These are phyloP conservation scores for Thalassaphorura encarpata DNA, from an alignment of 1,140 invertebrate species.

Conservation along the genomic window DNA sequence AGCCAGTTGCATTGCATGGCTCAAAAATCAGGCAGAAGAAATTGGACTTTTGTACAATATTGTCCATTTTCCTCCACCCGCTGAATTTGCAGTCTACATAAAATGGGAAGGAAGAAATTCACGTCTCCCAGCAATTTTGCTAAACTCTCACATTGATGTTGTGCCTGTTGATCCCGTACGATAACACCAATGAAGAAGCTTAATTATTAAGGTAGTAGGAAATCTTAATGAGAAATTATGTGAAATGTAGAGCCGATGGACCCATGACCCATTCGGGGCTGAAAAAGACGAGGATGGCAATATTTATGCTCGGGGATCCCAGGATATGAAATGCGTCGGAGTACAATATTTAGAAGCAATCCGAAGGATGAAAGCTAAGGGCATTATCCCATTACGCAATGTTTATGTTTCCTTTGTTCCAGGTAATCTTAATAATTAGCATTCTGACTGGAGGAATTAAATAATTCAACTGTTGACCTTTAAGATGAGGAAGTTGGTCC, in stretches of 20 bases:
- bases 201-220: constrained; percentile 44
- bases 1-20: too few relatives aligned
- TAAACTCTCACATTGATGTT: constrained; percentile 95
- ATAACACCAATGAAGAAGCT: constrained; percentile 66
- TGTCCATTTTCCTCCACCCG: constrained; percentile 44
- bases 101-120: constrained; percentile 67
- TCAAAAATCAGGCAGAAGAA: constrained; percentile 53
- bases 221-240: too few relatives aligned
- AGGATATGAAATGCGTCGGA: constrained; percentile 71
- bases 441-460: neutral
- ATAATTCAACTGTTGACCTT: neutral
- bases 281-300: constrained; percentile 64
- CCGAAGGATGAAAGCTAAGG: constrained; percentile 50
- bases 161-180: constrained; percentile 59
- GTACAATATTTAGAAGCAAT: constrained; percentile 73
- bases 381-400: constrained; percentile 50
- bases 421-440: constrained; percentile 6
- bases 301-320: constrained; percentile 67
- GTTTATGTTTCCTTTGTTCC: constrained; percentile 70
- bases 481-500: constrained; percentile 79
- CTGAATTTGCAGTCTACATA: constrained; percentile 67
- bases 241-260: constrained; percentile 53
- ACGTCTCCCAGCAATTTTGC: constrained; percentile 55
- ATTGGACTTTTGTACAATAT: constrained; percentile 48
- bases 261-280: constrained; percentile 64